Percentiles rank a stretch among this genome's conserved stretches.
Conservation (phyloP, 1,140 invertebrate species). For the Eriocheir sinensis region DNA sequence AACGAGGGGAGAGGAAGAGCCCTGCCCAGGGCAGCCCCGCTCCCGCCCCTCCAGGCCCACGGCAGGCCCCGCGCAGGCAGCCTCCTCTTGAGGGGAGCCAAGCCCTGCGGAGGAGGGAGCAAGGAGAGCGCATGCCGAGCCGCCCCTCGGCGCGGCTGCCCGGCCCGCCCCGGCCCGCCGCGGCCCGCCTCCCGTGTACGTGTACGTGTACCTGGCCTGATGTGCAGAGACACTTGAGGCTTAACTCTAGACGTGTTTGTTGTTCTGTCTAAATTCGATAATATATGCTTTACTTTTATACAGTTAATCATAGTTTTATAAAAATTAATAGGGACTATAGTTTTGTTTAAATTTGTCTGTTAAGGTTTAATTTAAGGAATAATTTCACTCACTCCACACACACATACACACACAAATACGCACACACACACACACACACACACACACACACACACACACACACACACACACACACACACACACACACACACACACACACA, state of each 20-base stretch:
- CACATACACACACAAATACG: slow-evolving; percentile 12
- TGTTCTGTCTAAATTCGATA: background rate
- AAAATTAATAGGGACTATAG: slow-evolving; percentile 9
- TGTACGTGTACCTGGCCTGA: slow-evolving; percentile 6
- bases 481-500: too few relatives aligned
- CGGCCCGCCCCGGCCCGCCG: background rate
- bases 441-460: too few relatives aligned
- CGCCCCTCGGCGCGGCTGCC: background rate
- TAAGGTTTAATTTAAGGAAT: background rate
- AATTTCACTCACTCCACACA: too few relatives aligned
- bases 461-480: too few relatives aligned
- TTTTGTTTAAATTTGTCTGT: background rate
- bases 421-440: background rate
- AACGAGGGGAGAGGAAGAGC: background rate
- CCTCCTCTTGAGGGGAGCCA: background rate
- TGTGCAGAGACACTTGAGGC: background rate
- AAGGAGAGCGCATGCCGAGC: background rate
- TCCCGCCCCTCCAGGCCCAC: background rate
- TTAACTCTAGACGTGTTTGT: background rate
- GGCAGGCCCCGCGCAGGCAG: background rate
- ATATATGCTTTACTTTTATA: slow-evolving; percentile 27
- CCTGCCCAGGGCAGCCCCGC: background rate
- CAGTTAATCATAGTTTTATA: slow-evolving; percentile 15
- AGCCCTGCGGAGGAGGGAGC: background rate
- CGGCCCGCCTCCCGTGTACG: background rate